Percentiles rank a stretch among this genome's conserved stretches.
Evolutionary conservation across 92 coral and sea anemone genomes (phyloP).

Genomic region (Hydrozoanthus gracilis): DNA sequence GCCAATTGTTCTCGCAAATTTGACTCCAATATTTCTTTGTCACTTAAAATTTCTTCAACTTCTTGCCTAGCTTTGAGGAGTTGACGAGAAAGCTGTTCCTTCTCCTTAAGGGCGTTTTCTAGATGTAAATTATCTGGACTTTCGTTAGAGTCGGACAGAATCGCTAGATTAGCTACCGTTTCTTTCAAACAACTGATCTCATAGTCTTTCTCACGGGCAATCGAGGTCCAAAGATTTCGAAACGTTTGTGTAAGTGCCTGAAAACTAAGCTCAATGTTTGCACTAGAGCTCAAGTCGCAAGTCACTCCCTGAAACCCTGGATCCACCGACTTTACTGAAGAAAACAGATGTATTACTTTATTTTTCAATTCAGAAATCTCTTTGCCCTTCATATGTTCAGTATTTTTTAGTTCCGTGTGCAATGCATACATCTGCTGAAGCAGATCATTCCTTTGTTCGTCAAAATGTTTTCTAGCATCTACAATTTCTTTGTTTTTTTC

Average conservation of each 20-base stretch:
- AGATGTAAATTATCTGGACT: conserved; percentile 64
- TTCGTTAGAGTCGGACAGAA: conserved; percentile 66
- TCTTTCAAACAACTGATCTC: conserved; percentile 80
- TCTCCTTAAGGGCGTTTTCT: conserved; percentile 77
- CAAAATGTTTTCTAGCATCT: conserved; percentile 61
- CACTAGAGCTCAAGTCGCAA: conserved; percentile 32
- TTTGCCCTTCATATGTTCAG: conserved; percentile 58
- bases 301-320: conserved; percentile 62
- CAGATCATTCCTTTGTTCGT: conserved; percentile 62
- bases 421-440: conserved; percentile 66
- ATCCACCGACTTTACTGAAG: conserved; percentile 51
- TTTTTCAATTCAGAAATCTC: conserved; percentile 73
- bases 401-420: conserved; percentile 68
- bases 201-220: conserved; percentile 81
- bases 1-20: conserved; percentile 84
- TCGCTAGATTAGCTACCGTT: conserved; percentile 75
- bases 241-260: conserved; percentile 72
- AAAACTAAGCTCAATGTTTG: conserved; percentile 64
- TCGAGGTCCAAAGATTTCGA: conserved; percentile 68
- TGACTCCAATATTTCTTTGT: conserved; percentile 76
- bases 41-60: conserved; percentile 69
- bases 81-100: conserved; percentile 71
- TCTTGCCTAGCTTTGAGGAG: conserved; percentile 68
- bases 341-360: conserved; percentile 69
- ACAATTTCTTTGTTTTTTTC: conserved; percentile 68